Base-by-base conservation (phyloP, 2,113 vertebrate genomes). In the Esox niger region DNA sequence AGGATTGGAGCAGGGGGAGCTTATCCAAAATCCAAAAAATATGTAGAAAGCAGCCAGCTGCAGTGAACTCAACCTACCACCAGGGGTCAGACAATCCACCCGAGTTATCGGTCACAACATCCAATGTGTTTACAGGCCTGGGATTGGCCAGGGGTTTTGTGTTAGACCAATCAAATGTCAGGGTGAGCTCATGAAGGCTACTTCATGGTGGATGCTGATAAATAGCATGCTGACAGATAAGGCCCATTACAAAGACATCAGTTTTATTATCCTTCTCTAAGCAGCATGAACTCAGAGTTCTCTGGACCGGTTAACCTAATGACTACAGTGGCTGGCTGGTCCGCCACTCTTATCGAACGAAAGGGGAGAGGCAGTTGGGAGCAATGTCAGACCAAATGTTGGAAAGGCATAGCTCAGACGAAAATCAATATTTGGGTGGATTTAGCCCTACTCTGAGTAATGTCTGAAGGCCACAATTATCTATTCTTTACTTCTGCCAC, bases 81-180 rank as follows among this genome's bases (percentile, higher is more conserved):
- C 65, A 74, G 66, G 30, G 61, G 72, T 64, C 66, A 69, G 33
- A 32, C 8, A 13, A 13, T 23, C 21, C 49, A 26, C 58, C 29
- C 46, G 30, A 20, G 30, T 5, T 31, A 6, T 23, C 23, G 31
- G 30, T n/a, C 20, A 61, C 30, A 61, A 35, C 20, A 13, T 17
- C 31, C 56, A 60, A 5, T 8, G 26, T 54, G 26, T 31, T 52
- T 13, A 20, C 30, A 7, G 33, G 43, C 43, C 27, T 27, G 20
- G 17, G 38, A 66, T 62, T 73, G 62, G 56, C 56, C 25, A 17
- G 27, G 9, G 56, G 27, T 31, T 6, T 57, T 38, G 11, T 15
- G 11, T 10, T 3, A 27, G 32, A 31, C 59, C 59, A 61, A 61
- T 61, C 30, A 25, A n/a, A 33, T n/a, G 23, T n/a, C 29, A 32